Evolutionary conservation across 2,797 vertebrate genomes (phyloP), one percentile per base, ranked within the genome.

Genomic region (Macropodus opercularis): DNA sequence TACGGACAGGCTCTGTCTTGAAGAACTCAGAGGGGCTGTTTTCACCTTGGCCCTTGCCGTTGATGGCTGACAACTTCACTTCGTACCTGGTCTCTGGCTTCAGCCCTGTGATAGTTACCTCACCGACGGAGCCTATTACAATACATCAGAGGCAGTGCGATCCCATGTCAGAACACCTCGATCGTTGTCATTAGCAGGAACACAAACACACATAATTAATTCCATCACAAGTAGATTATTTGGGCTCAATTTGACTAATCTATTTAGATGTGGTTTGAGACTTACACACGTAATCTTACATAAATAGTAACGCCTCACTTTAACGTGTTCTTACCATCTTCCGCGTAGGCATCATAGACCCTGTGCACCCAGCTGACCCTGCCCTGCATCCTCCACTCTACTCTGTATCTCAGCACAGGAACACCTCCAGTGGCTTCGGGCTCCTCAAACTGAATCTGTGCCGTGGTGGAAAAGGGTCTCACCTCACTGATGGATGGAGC

Each of bases 1-100:
- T 96, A 99, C 98, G 95, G 67, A 99, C 95, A 83, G 95, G 95
- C 64, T 96, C 91, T 0, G 98, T 99, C 90, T 95, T 96, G 93
- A 98, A 98, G 76, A 93, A 75, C 0, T 92, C 88, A 0, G 86
- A 59, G 0, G 83, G 41, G 59, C 96, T 96, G 72, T 92, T 92
- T 80, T 99, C 98, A 0, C 98, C 96, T 67, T 95, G 91, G 0
- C 98, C 98, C 70, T 98, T 99, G 79, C 98, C 98, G 0, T 99
- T 99, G 87, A 98, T 88, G 5, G 96, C 98, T 0, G 95, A 96
- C 86, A 99, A 81, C 62, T 93, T 94, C 56, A 98, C 93, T 0
- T 95, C 89, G 0, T 98, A 99, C 9, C 70, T 79, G 1, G 94
- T 97, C 74, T 98, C 95, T 0, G 98, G 96, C 75, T 88, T 96